These are phyloP conservation scores for Ylistrum balloti DNA, from an alignment of 1,140 invertebrate species.

Conservation along the genomic window DNA sequence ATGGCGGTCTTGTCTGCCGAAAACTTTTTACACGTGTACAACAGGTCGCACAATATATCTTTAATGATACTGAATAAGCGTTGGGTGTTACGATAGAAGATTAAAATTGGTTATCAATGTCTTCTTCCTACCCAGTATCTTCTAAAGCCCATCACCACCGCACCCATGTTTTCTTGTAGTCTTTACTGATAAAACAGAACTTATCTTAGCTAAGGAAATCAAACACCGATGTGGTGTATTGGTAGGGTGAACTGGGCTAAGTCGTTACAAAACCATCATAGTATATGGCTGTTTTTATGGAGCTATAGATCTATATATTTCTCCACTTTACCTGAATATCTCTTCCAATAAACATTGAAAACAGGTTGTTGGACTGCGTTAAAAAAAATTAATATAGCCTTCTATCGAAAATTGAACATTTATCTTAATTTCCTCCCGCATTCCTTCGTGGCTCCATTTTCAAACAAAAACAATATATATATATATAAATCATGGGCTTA, in stretches of 20 bases:
- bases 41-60: neutral
- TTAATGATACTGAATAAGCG: neutral
- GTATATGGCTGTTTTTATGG: neutral
- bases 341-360: too few relatives aligned
- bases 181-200: neutral
- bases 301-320: neutral
- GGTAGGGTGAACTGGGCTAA: neutral
- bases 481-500: too few relatives aligned
- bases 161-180: neutral
- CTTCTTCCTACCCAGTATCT: too few relatives aligned
- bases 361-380: too few relatives aligned
- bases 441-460: too few relatives aligned
- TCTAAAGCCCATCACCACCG: neutral
- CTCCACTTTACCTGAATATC: neutral
- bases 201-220: neutral
- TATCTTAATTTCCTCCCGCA: too few relatives aligned
- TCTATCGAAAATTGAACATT: too few relatives aligned
- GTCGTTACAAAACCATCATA: slow-evolving; percentile 7
- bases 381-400: too few relatives aligned
- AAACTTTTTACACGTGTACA: neutral
- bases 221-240: neutral
- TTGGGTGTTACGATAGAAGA: neutral
- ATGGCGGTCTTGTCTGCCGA: neutral
- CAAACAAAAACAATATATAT: too few relatives aligned
- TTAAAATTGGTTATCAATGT: neutral